Evolutionary conservation across 2,113 vertebrate species (phyloP).

Genomic region (Tricholaema leucomelas): DNA sequence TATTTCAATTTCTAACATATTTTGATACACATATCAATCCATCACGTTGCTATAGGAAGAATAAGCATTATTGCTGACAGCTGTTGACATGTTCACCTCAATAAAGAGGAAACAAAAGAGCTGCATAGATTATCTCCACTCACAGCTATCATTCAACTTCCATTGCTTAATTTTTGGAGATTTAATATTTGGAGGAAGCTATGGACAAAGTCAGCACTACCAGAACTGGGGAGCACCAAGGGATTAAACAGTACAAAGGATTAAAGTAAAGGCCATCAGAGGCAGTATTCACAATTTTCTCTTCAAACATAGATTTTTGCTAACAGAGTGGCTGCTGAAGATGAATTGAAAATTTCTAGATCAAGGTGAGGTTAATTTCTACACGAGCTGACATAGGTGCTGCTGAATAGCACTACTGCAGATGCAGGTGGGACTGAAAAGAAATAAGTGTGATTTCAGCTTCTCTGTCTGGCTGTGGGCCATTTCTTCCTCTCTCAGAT

Average conservation of each 20-base stretch:
- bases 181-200: conserved; percentile 50
- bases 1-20: conserved; percentile 86
- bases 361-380: neutral
- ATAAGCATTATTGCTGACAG: conserved; percentile 63
- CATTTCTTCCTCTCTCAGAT: neutral
- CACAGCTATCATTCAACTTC: conserved; percentile 37
- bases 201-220: conserved; percentile 45
- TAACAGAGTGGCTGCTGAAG: neutral
- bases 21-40: conserved; percentile 81
- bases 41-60: conserved; percentile 67
- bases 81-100: conserved; percentile 69
- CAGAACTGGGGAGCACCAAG: fast-evolving
- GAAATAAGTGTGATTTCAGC: neutral
- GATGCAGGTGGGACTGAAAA: neutral
- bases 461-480: neutral
- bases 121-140: conserved; percentile 16
- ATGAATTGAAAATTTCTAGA: neutral
- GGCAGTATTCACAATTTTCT: neutral
- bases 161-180: conserved; percentile 46
- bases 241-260: neutral
- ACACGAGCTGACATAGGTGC: neutral
- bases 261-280: neutral
- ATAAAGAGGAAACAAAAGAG: conserved; percentile 65
- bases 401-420: neutral
- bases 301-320: neutral